A percentile compares a stretch with the other conserved stretches of the same genome.
Evolutionary conservation across 2,888 invertebrate genomes (phyloP).

Genomic region (Clunio marinus): DNA sequence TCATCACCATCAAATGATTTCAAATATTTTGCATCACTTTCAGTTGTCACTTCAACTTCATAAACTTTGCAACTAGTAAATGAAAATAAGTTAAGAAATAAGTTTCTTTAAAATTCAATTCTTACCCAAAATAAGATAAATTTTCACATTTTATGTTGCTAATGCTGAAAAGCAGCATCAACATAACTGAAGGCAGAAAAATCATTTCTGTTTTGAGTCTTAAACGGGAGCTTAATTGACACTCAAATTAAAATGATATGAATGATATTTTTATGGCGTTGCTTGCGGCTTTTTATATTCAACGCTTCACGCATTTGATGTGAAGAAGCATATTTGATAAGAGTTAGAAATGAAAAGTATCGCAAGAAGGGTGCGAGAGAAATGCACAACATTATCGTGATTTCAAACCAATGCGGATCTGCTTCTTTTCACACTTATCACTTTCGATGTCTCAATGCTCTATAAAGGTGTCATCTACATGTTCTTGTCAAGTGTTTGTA

Average conservation of each 20-base stretch:
- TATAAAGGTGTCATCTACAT: too few relatives aligned
- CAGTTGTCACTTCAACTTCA: not conserved
- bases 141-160: not conserved
- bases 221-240: constrained; percentile 18
- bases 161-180: constrained; percentile 9
- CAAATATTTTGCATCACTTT: not conserved
- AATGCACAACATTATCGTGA: too few relatives aligned
- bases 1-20: not conserved
- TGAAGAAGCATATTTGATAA: too few relatives aligned
- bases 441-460: too few relatives aligned
- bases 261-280: not conserved
- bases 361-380: too few relatives aligned
- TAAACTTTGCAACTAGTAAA: not conserved
- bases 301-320: too few relatives aligned
- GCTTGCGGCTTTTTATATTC: not conserved
- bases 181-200: not conserved
- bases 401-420: too few relatives aligned
- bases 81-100: not conserved
- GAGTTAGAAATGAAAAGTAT: too few relatives aligned
- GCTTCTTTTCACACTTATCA: too few relatives aligned
- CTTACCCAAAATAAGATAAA: constrained; percentile 9
- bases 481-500: too few relatives aligned
- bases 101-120: constrained; percentile 4
- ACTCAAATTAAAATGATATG: constrained; percentile 21
- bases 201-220: not conserved